Base-by-base conservation (phyloP, 2,113 vertebrate genomes). In the Leptosomus discolor region DNA sequence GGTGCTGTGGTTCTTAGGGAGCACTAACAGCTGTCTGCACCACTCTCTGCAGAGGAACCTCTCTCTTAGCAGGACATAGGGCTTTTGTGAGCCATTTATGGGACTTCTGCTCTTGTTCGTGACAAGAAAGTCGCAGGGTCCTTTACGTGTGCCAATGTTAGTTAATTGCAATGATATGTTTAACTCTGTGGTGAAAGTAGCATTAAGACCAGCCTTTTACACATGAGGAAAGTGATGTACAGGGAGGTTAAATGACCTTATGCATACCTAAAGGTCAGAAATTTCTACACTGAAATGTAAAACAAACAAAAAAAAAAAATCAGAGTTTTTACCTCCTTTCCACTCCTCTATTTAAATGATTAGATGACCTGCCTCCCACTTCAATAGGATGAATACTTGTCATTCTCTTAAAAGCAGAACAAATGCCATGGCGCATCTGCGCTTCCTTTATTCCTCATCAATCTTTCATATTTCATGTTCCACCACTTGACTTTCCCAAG, bases 381-480 rank as follows among this genome's bases (percentile, higher is more conserved):
- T 92, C 95, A 78, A 63, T 36, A 77, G 87, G 54, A 56, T 80
- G 61, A 86, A 60, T 82, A 92, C 34, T 76, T 86, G 79, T 84
- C 48, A 68, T 89, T 90, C 74, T 73, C 45, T 75, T 88, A 90
- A 92, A 91, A 94, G 41, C 23, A 94, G 81, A 95, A 92, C 85
- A 96, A 97, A 88, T 90, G 92, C 92, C 34, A 11, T 81, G 57
- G 92, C 3, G 0, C 94, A 94, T 93, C 77, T 89, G 76, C 8
- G 10, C 86, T 90, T 85, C 64, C 73, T 91, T 92, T 91, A 78
- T 95, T 96, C 96, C 93, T 97, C 88, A 94, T 96, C 95, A 84
- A 94, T 98, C 97, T 97, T 98, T 98, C 94, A 97, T 97, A 98
- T 97, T 97, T 98, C 96, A 96, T 97, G 92, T 92, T 96, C 87